Base-by-base conservation (phyloP, 1,140 invertebrate genomes). In the Daktulosphaira vitifoliae region DNA sequence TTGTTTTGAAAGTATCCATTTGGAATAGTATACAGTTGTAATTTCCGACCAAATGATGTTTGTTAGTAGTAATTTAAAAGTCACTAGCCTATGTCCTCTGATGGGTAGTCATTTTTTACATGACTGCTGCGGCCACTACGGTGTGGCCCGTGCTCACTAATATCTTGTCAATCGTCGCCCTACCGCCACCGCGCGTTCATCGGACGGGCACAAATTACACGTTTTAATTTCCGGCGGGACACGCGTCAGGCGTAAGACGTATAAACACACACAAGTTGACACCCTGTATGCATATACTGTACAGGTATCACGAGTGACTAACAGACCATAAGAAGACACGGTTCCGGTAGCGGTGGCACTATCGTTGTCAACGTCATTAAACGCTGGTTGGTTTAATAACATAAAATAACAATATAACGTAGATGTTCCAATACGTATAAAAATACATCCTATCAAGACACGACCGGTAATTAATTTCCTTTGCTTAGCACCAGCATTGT, bases 181-280 rank as follows among this genome's bases (percentile, higher is more conserved):
- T n/a, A 9, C 50, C 29, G 29, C 9, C 29, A 29, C 29, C 39
- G 54, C 39, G n/a, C 42, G 42, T 13, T n/a, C 42, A 22, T 46
- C 56, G 56, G 56, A 62, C 56, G 56, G 42, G 42, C 44, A 48
- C 25, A 62, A 62, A 62, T 62, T 62, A 62, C 42, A 62, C 56
- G 56, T 62, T 62, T 62, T 62, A 62, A 62, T 62, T 62, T 62
- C 56, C 56, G 56, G 56, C 56, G 56, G 56, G 56, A 62, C 56
- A 62, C 56, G 56, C 56, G 56, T 62, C 56, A 13, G 56, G 56
- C 56, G 29, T 39, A 62, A 62, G 56, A 48, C 56, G 26, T 23
- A 46, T 38, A 37, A n/a, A 20, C 7, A 54, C 20, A 51, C 49
- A 29, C 25, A 49, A 37, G 50, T n/a, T 26, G 50, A 52, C 50